Evolutionary conservation across 92 coral and sea anemone species (phyloP).

Genomic region (Epizoanthus illoricatus): DNA sequence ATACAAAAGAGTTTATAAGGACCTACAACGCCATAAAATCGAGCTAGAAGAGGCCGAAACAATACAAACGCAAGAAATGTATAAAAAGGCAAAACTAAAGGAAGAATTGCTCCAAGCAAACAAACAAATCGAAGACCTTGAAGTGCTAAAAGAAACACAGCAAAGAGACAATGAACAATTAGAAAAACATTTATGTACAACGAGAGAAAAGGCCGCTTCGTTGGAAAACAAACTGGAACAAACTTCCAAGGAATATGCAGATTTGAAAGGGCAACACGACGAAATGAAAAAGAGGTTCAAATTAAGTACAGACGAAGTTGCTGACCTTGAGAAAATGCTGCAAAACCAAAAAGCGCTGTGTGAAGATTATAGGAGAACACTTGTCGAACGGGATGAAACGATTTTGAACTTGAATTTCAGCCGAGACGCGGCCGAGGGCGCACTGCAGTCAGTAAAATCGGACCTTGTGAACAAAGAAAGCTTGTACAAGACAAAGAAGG

Average conservation of each 20-base stretch:
- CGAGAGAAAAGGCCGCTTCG: conserved; percentile 52
- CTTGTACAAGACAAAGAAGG: conserved; percentile 57
- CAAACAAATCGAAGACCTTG: conserved; percentile 65
- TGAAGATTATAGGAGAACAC: conserved; percentile 54
- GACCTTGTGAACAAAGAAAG: conserved; percentile 75
- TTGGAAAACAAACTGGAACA: conserved; percentile 69
- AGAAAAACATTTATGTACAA: conserved; percentile 61
- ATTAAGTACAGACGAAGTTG: conserved; percentile 64
- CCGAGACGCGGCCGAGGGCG: conserved; percentile 68
- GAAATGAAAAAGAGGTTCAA: conserved; percentile 67
- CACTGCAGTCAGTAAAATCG: conserved; percentile 66
- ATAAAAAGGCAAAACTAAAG: conserved; percentile 68
- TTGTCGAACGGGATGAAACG: conserved; percentile 67
- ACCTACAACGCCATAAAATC: conserved; percentile 60
- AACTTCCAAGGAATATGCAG: conserved; percentile 49
- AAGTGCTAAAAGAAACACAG: conserved; percentile 56
- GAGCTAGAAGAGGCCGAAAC: conserved; percentile 64
- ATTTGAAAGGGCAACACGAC: conserved; percentile 66
- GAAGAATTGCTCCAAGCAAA: conserved; percentile 60
- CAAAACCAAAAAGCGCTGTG: conserved; percentile 75
- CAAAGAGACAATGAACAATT: conserved; percentile 65
- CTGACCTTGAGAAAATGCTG: conserved; percentile 71
- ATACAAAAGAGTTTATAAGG: conserved; percentile 54
- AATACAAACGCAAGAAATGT: conserved; percentile 47
- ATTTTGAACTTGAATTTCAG: conserved; percentile 60